These are phyloP conservation scores for Gallinago undulata DNA, from an alignment of 2,113 vertebrate species.

Conservation along the genomic window DNA sequence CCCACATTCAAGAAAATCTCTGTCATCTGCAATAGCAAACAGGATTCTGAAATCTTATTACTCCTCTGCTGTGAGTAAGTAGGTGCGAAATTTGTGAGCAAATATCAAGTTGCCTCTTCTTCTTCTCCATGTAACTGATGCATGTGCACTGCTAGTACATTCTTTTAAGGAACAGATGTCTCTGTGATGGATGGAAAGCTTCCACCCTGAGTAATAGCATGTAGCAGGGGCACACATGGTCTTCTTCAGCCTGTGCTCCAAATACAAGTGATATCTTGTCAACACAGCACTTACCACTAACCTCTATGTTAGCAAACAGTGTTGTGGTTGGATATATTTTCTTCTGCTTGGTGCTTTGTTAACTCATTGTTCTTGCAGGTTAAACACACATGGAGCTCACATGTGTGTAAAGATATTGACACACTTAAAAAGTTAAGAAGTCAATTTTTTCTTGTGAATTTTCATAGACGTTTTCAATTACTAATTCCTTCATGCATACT, in stretches of 20 bases:
- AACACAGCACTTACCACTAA: not conserved
- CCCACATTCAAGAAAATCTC: not conserved
- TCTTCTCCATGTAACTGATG: not conserved
- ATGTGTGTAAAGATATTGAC: not conserved
- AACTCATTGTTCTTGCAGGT: not conserved
- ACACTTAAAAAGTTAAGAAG: not conserved
- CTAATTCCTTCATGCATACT: not conserved
- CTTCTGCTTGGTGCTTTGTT: not conserved
- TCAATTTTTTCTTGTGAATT: not conserved
- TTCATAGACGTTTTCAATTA: not conserved
- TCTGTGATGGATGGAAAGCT: not conserved
- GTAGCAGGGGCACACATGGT: not conserved
- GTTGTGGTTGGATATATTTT: not conserved
- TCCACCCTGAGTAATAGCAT: not conserved
- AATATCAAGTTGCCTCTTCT: not conserved
- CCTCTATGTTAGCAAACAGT: not conserved
- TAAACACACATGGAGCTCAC: not conserved
- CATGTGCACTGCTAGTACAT: not conserved
- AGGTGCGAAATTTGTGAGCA: not conserved
- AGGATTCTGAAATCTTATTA: not conserved
- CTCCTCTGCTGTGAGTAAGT: not conserved
- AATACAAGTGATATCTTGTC: not conserved
- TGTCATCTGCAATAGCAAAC: not conserved
- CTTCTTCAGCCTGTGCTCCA: not conserved
- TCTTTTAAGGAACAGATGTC: not conserved